Evolutionary conservation across 2,113 vertebrate species (phyloP).

Genomic region (Anhinga rufa): DNA sequence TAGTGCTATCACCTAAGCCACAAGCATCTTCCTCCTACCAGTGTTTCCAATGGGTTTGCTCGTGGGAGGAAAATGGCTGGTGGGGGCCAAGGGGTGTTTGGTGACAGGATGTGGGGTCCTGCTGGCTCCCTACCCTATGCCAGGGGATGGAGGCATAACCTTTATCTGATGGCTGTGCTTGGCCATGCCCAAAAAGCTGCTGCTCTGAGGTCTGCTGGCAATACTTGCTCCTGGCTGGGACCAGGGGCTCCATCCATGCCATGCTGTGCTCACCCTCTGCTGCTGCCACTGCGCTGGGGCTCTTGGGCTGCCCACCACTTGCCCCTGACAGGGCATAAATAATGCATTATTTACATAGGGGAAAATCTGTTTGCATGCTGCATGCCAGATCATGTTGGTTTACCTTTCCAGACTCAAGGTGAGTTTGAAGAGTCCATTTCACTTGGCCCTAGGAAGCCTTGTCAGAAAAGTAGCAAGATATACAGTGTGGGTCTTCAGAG

Average conservation of each 20-base stretch:
- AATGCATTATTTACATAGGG: not conserved
- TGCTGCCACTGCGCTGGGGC: fast-evolving
- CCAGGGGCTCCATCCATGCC: not conserved
- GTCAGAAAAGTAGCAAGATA: not conserved
- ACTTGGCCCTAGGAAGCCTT: not conserved
- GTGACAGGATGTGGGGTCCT: too few species aligned
- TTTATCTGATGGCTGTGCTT: not conserved
- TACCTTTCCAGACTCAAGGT: not conserved
- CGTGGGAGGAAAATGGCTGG: not conserved
- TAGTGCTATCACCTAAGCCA: not conserved
- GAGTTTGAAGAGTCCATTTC: not conserved
- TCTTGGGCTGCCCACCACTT: not conserved
- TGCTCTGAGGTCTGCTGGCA: not conserved
- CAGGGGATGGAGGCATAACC: not conserved
- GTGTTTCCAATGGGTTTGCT: not conserved
- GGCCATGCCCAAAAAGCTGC: not conserved
- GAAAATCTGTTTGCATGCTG: not conserved
- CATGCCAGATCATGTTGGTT: not conserved
- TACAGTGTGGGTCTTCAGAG: not conserved
- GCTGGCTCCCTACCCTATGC: fast-evolving
- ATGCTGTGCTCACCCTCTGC: not conserved
- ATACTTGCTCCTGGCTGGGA: not conserved
- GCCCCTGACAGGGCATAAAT: not conserved
- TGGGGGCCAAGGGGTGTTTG: not conserved
- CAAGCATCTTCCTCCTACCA: not conserved